Conservation (phyloP, 2,113 vertebrate species). For the human (Homo sapiens) region DNA sequence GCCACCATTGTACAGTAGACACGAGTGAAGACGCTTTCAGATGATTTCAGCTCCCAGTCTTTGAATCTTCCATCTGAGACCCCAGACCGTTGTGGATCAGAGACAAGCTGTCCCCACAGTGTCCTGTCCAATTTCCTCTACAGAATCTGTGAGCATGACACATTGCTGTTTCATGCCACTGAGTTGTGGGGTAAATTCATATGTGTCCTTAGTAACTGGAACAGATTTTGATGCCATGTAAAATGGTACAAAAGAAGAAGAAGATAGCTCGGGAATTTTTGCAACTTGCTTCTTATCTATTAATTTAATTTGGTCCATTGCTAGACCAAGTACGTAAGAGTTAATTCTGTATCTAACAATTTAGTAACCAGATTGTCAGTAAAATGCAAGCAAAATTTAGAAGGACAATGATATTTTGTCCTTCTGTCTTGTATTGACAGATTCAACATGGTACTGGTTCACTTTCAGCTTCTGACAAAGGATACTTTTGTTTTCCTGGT, state of each 20-base stretch:
- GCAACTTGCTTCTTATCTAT: conserved; percentile 11
- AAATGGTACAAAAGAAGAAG: conserved; percentile 29
- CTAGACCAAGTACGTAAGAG: conserved; percentile 8
- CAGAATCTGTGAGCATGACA: background rate
- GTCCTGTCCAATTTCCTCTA: background rate
- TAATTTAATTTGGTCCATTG: background rate
- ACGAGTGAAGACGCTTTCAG: background rate
- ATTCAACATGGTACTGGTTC: background rate
- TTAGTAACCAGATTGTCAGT: background rate
- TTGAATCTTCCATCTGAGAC: background rate
- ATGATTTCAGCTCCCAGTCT: background rate
- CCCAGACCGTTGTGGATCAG: background rate
- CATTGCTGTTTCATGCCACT: background rate
- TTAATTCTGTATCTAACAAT: background rate
- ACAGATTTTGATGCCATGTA: background rate
- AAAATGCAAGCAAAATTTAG: background rate
- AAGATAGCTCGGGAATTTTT: conserved; percentile 14
- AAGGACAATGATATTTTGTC: background rate
- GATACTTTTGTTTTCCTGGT: background rate
- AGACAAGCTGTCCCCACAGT: background rate
- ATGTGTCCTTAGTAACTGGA: background rate
- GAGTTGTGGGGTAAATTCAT: conserved; percentile 20
- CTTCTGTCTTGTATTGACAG: background rate
- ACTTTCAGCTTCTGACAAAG: conserved; percentile 25
- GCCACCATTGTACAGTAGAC: background rate